phyloP scores from a whole-genome alignment of 2,888 invertebrate species.

The Parapristionchus giblindavisi region DNA sequence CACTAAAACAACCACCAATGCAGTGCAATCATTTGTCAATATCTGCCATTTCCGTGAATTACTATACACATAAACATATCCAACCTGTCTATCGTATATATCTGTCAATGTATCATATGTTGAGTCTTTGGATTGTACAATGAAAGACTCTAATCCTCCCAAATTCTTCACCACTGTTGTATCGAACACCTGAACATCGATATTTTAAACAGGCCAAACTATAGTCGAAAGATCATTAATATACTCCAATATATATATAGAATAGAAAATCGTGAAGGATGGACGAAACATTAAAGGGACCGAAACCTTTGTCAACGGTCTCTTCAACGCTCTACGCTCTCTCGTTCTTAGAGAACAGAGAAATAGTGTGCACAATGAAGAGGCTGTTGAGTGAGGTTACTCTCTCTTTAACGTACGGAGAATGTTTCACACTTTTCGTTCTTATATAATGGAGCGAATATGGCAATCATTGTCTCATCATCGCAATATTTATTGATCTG shows the following conservation, averaged over 20 bases:
- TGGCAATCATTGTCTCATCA: background rate
- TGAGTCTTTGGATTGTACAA: background rate
- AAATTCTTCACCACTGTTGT: background rate
- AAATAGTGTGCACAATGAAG: no score
- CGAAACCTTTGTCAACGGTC: background rate
- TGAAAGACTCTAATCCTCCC: slow-evolving; percentile 4
- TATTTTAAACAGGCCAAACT: background rate
- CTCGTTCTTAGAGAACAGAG: no score
- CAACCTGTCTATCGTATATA: slow-evolving; percentile 22
- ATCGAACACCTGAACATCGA: background rate
- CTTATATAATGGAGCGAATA: slow-evolving; percentile 11
- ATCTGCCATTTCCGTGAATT: no score
- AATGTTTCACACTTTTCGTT: background rate
- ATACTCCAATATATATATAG: no score
- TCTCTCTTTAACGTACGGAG: background rate
- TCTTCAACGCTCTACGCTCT: background rate
- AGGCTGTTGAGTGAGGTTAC: background rate
- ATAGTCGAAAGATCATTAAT: no score
- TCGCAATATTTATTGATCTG: slow-evolving; percentile 38
- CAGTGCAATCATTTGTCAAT: no score
- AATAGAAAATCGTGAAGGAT: no score
- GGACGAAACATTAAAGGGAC: no score
- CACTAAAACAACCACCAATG: no score
- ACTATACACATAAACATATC: background rate
- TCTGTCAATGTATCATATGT: slow-evolving; percentile 8